Evolutionary conservation across 1,140 invertebrate genomes (phyloP).

Genomic region (Phymastichus coffea): DNA sequence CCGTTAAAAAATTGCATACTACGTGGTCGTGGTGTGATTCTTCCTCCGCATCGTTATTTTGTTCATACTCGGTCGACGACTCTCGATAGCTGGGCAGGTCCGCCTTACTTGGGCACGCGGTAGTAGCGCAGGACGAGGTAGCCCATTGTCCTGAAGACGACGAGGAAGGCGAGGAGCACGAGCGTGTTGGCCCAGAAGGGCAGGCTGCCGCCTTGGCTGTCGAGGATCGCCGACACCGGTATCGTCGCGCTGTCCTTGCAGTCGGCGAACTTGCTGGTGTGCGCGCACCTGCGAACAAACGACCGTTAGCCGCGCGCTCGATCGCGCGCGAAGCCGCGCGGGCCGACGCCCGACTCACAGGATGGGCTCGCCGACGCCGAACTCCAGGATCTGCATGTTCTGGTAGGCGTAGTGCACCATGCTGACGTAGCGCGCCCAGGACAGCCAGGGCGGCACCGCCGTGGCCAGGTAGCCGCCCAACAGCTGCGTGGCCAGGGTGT

Average conservation of each 20-base stretch:
- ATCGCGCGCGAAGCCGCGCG: too few relatives aligned
- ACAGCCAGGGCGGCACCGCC: conserved; percentile 75
- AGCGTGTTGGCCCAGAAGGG: conserved; percentile 77
- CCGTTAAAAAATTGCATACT: conserved; percentile 38
- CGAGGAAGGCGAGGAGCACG: conserved; percentile 71
- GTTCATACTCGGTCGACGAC: background rate
- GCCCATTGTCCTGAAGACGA: conserved; percentile 72
- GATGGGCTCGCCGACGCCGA: conserved; percentile 70
- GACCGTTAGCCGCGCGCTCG: too few relatives aligned
- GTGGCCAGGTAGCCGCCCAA: conserved; percentile 81
- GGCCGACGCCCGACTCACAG: too few relatives aligned
- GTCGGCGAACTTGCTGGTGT: conserved; percentile 67
- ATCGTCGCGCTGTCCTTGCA: conserved; percentile 65
- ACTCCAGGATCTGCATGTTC: conserved; percentile 85
- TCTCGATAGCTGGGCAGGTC: background rate
- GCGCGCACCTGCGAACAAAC: conserved; percentile 61
- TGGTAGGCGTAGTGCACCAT: conserved; percentile 86
- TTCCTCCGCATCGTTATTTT: background rate
- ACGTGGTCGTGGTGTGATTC: conserved; percentile 20
- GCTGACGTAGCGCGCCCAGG: conserved; percentile 76
- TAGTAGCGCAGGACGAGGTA: conserved; percentile 76
- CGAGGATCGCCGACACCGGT: conserved; percentile 68
- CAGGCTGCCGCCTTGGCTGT: conserved; percentile 62
- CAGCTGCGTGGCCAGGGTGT: conserved; percentile 78
- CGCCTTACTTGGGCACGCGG: conserved; percentile 63